Conservation (phyloP, 2,113 vertebrate species). For the Muntiacus reevesi region DNA sequence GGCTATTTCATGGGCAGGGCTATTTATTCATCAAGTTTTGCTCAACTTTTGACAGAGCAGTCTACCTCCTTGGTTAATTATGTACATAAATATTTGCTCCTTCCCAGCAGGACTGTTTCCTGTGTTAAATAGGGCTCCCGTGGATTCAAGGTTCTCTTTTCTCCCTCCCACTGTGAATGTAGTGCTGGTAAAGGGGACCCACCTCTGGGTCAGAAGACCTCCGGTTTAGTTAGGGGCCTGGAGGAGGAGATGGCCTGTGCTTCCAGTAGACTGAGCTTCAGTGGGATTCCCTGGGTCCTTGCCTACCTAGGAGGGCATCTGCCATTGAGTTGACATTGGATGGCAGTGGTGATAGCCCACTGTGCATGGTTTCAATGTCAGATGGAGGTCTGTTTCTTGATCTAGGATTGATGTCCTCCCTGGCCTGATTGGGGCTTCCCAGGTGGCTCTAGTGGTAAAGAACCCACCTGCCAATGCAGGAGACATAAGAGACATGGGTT, state of each 20-base stretch:
- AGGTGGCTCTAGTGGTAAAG: neutral
- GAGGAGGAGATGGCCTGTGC: neutral
- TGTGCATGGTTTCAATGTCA: neutral
- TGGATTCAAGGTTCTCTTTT: neutral
- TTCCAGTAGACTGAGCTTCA: neutral
- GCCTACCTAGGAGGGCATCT: neutral
- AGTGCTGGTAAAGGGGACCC: neutral
- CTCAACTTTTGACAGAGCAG: neutral
- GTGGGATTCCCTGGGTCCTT: neutral
- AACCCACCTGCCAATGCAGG: neutral
- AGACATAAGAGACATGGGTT: neutral
- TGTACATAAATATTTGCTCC: conserved; percentile 48
- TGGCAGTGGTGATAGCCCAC: neutral
- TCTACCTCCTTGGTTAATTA: conserved; percentile 19
- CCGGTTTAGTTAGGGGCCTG: neutral
- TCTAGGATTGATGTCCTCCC: neutral
- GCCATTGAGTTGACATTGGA: neutral
- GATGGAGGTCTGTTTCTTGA: neutral
- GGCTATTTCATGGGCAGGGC: neutral
- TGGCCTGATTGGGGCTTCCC: neutral
- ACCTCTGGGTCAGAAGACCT: neutral
- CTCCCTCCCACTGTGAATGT: neutral
- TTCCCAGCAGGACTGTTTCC: neutral
- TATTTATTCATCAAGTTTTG: conserved; percentile 18
- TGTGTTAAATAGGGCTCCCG: neutral